phyloP scores from a whole-genome alignment of 2,113 vertebrate species.

The Laterallus jamaicensis region DNA sequence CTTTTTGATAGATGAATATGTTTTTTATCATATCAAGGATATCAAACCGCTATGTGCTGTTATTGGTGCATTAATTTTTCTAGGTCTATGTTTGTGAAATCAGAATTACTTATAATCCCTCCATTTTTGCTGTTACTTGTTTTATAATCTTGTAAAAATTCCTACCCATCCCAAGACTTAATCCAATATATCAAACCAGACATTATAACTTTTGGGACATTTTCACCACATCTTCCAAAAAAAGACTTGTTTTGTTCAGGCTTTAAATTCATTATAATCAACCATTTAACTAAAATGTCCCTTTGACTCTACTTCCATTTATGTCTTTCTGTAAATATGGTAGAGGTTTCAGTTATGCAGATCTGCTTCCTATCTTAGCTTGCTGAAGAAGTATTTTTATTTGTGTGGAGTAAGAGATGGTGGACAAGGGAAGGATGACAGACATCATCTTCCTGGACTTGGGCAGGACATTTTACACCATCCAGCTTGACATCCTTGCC shows the following conservation, averaged over 20 bases:
- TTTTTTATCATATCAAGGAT: background rate
- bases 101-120: background rate
- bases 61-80: background rate
- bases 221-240: background rate
- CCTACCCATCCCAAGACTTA: background rate
- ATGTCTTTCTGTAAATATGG: background rate
- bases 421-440: too few relatives aligned
- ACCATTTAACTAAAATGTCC: background rate
- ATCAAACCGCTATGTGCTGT: background rate
- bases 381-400: background rate
- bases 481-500: too few relatives aligned
- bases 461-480: too few relatives aligned
- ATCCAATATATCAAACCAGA: background rate
- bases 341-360: background rate
- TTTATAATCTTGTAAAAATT: background rate
- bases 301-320: background rate
- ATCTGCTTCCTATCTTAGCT: background rate
- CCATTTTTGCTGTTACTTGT: background rate
- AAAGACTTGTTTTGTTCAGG: background rate
- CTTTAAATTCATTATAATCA: background rate
- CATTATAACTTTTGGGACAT: background rate
- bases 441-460: too few relatives aligned
- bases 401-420: background rate
- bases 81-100: background rate
- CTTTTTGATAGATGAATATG: background rate